phyloP scores from a whole-genome alignment of 2,888 invertebrate genomes.

The Lacanobia wlatinum region DNA sequence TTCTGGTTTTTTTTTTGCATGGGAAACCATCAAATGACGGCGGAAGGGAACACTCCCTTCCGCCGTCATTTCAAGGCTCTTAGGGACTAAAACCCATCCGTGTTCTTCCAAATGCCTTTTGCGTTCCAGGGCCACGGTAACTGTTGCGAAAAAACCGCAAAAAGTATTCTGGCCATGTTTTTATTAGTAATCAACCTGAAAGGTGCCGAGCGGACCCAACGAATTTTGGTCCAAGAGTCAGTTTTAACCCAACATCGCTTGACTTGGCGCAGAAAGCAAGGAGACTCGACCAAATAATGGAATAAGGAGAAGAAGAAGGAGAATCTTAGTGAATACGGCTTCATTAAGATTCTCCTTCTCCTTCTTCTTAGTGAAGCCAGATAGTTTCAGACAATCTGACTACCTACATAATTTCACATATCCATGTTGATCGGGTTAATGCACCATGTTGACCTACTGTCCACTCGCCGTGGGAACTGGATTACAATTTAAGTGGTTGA shows the following conservation, averaged over 20 bases:
- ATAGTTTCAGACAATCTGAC: background rate
- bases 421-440: slow-evolving; percentile 26
- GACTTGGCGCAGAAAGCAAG: background rate
- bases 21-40: too few species aligned
- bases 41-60: too few species aligned
- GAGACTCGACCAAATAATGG: background rate
- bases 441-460: slow-evolving; percentile 27
- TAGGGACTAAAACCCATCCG: too few species aligned
- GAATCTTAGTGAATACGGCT: background rate
- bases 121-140: too few species aligned
- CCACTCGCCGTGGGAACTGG: slow-evolving; percentile 40
- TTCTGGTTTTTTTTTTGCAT: background rate
- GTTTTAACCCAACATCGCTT: too few species aligned
- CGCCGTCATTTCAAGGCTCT: too few species aligned
- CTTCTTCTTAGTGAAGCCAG: too few species aligned
- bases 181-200: background rate
- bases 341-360: too few species aligned
- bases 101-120: too few species aligned
- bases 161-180: background rate
- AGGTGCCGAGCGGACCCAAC: background rate
- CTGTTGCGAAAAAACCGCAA: too few species aligned
- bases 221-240: background rate
- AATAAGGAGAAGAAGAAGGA: background rate
- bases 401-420: slow-evolving; percentile 11
- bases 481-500: slow-evolving; percentile 35